A percentile compares a stretch with the other conserved stretches of the same genome.
Evolutionary conservation across 2,113 vertebrate genomes (phyloP).

Genomic region (Piprites chloris): DNA sequence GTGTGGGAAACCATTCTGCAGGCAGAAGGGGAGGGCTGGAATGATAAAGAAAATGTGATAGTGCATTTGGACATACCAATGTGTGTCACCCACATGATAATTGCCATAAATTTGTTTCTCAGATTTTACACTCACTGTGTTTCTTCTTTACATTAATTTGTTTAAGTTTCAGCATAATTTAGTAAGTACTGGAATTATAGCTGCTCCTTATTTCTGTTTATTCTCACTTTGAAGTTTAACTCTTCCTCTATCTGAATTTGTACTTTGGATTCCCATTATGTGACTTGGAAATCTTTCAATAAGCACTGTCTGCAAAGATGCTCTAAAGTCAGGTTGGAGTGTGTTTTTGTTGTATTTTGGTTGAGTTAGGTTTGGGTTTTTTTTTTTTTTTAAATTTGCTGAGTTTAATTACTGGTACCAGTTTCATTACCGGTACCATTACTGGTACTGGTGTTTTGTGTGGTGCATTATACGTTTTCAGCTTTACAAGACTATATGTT

Average conservation of each 20-base stretch:
- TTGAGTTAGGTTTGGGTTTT: neutral
- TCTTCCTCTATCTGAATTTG: neutral
- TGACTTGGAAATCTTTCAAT: neutral
- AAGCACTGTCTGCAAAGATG: neutral
- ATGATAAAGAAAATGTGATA: neutral
- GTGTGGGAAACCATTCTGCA: accelerated
- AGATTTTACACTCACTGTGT: neutral
- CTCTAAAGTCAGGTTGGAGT: neutral
- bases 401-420: neutral
- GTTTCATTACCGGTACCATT: neutral
- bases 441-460: neutral
- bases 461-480: neutral
- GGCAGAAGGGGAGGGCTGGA: neutral
- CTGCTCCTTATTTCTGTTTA: neutral
- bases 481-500: neutral
- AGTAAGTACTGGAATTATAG: neutral
- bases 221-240: neutral
- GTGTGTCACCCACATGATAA: neutral
- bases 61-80: neutral
- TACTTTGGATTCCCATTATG: neutral
- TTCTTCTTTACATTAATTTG: neutral
- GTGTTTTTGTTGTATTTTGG: neutral
- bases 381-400: neutral
- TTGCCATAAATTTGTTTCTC: neutral
- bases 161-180: neutral